Evolutionary conservation across 2,797 vertebrate genomes (phyloP), one percentile per base, ranked within the genome.

Genomic region (Sebastes umbrosus): DNA sequence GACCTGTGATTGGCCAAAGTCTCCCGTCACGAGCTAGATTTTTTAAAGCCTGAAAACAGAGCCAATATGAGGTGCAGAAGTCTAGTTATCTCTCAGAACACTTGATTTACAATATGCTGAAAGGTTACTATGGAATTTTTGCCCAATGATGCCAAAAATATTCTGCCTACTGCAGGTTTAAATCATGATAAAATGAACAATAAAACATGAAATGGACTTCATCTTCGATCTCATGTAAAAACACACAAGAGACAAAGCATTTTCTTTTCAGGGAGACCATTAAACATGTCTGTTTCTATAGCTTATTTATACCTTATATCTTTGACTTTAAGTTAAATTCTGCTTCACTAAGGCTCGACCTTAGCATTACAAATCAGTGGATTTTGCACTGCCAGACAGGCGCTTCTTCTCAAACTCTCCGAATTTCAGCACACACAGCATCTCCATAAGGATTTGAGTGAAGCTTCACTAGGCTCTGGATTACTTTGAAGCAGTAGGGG

Each of bases 401-500:
- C 29, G 2, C 62, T 77, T 60, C 14, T 50, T 16, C 71, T 79
- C 54, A 73, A 50, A 65, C 75, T 43, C 71, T 73, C 59, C 55
- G 43, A 75, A 70, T 88, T 79, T 84, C 27, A 83, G 75, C 82
- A 65, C n/a, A 39, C n/a, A 39, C 75, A 58, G 34, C 57, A 63
- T 84, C 82, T 85, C 82, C 77, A 70, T 24, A 36, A 90, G 84
- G 84, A 87, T 82, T 85, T 89, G 82, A 69, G 34, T 80, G 78
- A 60, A 84, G 74, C 90, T 89, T 87, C 84, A 88, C 59, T 46
- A 9, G 78, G 63, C 71, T 87, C 58, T 81, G 86, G 72, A 85
- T 86, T 65, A 82, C 89, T 93, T 87, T 92, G 90, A 91, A 91
- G 92, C 86, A 82, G 87, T 57, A 67, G 91, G 90, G 80, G 87